phyloP scores from a whole-genome alignment of 2,888 invertebrate genomes.

The Lycophotia porphyrea region DNA sequence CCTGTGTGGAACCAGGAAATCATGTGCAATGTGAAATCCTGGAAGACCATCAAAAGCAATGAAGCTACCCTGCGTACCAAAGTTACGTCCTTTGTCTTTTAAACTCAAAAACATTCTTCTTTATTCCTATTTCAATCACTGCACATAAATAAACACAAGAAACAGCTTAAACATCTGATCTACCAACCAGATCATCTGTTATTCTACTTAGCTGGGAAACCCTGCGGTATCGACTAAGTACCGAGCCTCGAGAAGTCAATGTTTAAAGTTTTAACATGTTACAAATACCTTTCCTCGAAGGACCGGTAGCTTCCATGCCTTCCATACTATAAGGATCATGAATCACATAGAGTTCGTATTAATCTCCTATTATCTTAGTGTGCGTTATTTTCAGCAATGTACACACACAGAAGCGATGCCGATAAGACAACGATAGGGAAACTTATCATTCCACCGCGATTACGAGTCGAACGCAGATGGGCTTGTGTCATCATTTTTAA shows the following conservation, averaged over 20 bases:
- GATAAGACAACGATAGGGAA: conserved; percentile 84
- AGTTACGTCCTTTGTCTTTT: not conserved
- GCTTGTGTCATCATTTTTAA: conserved; percentile 63
- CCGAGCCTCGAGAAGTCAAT: not conserved
- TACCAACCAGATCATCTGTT: conserved; percentile 40
- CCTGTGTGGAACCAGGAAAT: no score
- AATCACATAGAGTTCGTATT: conserved; percentile 69
- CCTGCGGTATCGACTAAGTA: conserved; percentile 9
- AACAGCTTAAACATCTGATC: conserved; percentile 3
- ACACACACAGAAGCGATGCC: conserved; percentile 78
- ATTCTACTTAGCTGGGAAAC: conserved; percentile 24
- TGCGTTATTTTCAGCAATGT: conserved; percentile 86
- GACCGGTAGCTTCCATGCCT: conserved; percentile 39
- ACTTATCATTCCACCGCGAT: conserved; percentile 86
- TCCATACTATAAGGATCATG: conserved; percentile 49
- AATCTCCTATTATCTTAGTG: conserved; percentile 73
- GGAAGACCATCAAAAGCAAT: not conserved
- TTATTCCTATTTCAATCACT: not conserved
- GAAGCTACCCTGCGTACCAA: not conserved
- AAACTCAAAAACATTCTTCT: not conserved
- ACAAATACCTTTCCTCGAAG: conserved; percentile 46
- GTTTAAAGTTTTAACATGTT: conserved; percentile 31
- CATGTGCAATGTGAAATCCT: not conserved
- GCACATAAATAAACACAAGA: conserved; percentile 32
- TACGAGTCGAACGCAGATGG: conserved; percentile 77